Evolutionary conservation across 2,888 invertebrate species (phyloP).

Genomic region (Eilema caniola): DNA sequence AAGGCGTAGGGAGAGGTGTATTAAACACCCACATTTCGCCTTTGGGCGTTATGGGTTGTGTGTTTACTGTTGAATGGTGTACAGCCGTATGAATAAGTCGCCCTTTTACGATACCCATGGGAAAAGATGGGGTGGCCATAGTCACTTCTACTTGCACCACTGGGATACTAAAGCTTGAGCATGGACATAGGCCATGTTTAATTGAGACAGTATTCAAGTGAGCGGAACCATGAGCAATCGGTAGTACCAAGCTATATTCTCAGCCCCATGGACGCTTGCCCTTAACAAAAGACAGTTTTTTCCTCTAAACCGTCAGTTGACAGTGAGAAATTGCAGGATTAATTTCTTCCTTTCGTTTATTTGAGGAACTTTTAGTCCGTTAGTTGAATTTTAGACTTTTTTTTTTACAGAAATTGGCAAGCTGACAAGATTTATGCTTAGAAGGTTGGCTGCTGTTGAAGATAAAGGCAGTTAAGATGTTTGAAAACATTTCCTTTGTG

Average conservation of each 20-base stretch:
- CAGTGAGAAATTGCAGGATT: slow-evolving; percentile 60
- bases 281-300: slow-evolving; percentile 42
- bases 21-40: no score
- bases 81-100: no score
- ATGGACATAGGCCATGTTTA: no score
- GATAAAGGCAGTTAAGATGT: slow-evolving; percentile 6
- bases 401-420: slow-evolving; percentile 20
- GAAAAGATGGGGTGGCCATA: no score
- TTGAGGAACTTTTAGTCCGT: slow-evolving; percentile 46
- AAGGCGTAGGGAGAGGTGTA: no score
- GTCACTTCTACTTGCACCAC: no score
- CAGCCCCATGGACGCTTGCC: slow-evolving; percentile 10
- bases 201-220: no score
- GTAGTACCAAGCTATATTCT: background rate
- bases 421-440: slow-evolving; percentile 29
- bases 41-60: no score
- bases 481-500: background rate
- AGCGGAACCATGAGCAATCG: no score
- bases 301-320: slow-evolving; percentile 52
- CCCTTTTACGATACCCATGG: no score
- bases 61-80: no score
- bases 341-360: slow-evolving; percentile 49
- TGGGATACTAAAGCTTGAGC: no score
- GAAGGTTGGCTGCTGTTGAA: slow-evolving; percentile 9
- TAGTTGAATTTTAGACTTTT: slow-evolving; percentile 42